Evolutionary conservation across 2,888 invertebrate species (phyloP), one percentile per base, ranked within the genome.

Genomic region (Mythimna pallens): DNA sequence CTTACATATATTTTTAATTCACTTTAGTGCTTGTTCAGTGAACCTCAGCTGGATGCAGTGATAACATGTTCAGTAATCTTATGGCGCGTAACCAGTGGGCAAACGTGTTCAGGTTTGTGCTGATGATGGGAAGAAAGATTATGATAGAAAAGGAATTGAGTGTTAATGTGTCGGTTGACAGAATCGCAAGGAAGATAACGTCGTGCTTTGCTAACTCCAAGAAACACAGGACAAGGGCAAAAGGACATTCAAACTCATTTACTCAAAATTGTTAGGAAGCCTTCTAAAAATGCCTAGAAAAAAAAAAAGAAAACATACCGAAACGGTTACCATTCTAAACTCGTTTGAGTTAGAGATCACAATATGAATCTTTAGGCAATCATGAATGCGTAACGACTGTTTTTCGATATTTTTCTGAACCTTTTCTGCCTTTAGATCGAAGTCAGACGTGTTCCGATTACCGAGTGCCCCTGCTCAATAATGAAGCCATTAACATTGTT

Each of bases 371-470:
- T 55, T 58, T 34, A 68, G 30, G 14, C 47, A 43, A 52, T 65
- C 67, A 55, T 9, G n/a, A 20, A 54, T 22, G 61, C 34, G 52
- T 57, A 30, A 10, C 36, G n/a, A 6, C 1, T 10, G 65, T 68
- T 57, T 66, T 30, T 40, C 20, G 9, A 20, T 61, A 64, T 65
- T 65, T 67, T 68, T 55, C 20, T 12, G 22, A 30, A 30, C 12
- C 40, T 50, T 78, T 64, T 70, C 40, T 63, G 58, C 36, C 12
- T 22, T 40, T 10, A 70, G 5, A 66, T 61, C 62, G 52, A 55
- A 64, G 10, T 34, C 36, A 52, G 34, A 65, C 80, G 83, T 71
- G 83, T 34, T 67, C 25, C 22, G 68, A 70, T 66, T 82, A 52
- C 67, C 17, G 52, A 80, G 50, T 43, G 14, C 47, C 58, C 36